These are phyloP conservation scores for Hymenochirus boettgeri DNA, from an alignment of 2,113 vertebrate species.

Conservation along the genomic window DNA sequence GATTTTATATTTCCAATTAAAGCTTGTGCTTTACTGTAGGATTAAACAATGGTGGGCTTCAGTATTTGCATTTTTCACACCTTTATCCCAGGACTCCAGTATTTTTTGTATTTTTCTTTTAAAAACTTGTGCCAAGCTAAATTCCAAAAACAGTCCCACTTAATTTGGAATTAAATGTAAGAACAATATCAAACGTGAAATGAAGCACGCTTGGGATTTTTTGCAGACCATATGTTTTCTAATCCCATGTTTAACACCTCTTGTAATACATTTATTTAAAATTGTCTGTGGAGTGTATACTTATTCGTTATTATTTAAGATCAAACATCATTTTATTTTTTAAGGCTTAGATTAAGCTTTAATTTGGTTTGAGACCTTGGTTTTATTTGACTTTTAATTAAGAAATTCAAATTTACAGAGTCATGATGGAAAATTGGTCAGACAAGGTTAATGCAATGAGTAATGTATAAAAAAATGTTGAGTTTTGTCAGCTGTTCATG, in stretches of 20 bases:
- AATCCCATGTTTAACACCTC: conserved; percentile 19
- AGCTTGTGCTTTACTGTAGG: conserved; percentile 1
- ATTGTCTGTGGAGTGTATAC: background rate
- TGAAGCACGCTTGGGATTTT: conserved; percentile 1
- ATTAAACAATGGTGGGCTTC: conserved; percentile 9
- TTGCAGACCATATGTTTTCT: conserved; percentile 8
- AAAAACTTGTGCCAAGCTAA: conserved; percentile 17
- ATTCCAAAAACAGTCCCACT: conserved; percentile 8
- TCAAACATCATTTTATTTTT: background rate
- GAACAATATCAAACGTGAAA: background rate
- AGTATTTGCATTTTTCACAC: background rate
- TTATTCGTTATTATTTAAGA: background rate
- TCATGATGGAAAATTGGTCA: background rate
- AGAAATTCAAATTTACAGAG: background rate
- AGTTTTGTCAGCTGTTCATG: background rate
- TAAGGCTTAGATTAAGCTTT: background rate
- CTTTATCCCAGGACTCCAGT: background rate
- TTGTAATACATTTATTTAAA: background rate
- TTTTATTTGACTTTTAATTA: conserved; percentile 1
- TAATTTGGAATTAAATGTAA: conserved; percentile 1
- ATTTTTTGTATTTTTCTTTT: conserved; percentile 20
- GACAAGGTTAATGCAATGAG: background rate
- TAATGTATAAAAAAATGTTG: background rate
- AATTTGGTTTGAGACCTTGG: conserved; percentile 3
- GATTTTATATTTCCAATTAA: too few relatives aligned